phyloP scores from a whole-genome alignment of 2,888 invertebrate genomes.

The Leistus spinibarbis region DNA sequence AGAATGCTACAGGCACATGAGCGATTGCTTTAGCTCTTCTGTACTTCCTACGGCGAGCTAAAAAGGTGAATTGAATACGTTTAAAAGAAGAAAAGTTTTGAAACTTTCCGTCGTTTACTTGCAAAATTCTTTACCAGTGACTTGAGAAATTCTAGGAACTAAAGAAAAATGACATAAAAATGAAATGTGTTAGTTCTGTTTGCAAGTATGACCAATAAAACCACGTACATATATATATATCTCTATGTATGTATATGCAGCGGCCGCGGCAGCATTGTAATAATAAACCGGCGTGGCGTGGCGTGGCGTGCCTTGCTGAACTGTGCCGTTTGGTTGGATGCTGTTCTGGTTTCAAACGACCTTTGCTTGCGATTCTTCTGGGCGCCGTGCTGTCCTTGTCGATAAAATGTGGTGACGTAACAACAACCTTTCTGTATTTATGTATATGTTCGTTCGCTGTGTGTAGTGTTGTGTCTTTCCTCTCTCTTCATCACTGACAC shows the following conservation, averaged over 20 bases:
- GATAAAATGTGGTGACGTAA: slow-evolving; percentile 1
- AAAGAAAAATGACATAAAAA: background rate
- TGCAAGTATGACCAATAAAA: background rate
- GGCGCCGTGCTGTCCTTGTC: slow-evolving; percentile 3
- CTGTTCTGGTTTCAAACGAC: slow-evolving; percentile 1
- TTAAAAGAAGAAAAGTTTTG: too few species aligned
- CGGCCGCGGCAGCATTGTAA: background rate
- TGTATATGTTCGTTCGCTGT: background rate
- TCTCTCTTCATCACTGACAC: background rate
- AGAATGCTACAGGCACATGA: too few species aligned
- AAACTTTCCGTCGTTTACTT: background rate
- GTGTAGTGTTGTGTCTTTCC: background rate
- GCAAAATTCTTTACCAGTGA: background rate
- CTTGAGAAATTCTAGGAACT: background rate
- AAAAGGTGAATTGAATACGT: too few species aligned
- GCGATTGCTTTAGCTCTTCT: too few species aligned
- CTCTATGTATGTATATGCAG: background rate
- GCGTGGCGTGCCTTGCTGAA: background rate
- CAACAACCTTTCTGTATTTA: background rate
- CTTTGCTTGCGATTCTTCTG: slow-evolving; percentile 12
- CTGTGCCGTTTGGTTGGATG: background rate
- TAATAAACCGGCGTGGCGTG: background rate
- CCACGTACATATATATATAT: too few species aligned
- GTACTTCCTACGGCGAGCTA: too few species aligned
- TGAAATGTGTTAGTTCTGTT: background rate